Base-by-base conservation (phyloP, 1,140 invertebrate species). In the Archivesica marissinica region DNA sequence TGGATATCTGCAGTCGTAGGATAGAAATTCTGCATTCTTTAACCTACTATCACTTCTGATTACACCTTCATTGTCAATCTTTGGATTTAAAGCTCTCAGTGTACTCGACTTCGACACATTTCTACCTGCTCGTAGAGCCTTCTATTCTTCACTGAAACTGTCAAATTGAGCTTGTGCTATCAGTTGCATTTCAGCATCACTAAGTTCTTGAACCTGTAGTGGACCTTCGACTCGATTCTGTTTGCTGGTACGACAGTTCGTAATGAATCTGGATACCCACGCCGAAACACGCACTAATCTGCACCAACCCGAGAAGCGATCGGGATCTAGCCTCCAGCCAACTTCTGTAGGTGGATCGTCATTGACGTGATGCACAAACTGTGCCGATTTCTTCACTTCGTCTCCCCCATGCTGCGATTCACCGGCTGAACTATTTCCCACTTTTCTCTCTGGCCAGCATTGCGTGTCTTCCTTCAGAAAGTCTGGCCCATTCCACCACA, bases 11-110 rank as follows among this genome's bases (percentile, higher is more conserved):
- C n/a, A 6, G 30, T 50, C 33, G n/a, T n/a, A n/a, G 20, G 74
- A 41, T 11, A 56, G 28, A 77, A n/a, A 77, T 56, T 54, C 74
- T 23, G 74, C 47, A 56, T 50, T 56, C 30, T 77, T 56, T 30
- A 77, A 56, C 23, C 68, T 39, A 20, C 17, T 13, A 72, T 72
- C 23, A 28, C 20, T 11, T 23, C 68, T 68, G 15, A 44, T 15
- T 66, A 44, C 66, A 23, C 30, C 41, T 15, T n/a, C 39, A 28
- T 15, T 13, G 23, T 39, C 61, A 6, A 47, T 28, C 25, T 41
- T 72, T 3, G 38, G 68, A 25, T 44, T 72, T 13, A 44, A 47
- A 11, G 20, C 4, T 13, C 28, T 17, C 3, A 72, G 13, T 44
- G 39, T 72, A 25, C 68, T 72, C 25, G 35, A 11, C 2, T 15